Evolutionary conservation across 2,797 vertebrate genomes (phyloP).

Genomic region (Aselliscus stoliczkanus): DNA sequence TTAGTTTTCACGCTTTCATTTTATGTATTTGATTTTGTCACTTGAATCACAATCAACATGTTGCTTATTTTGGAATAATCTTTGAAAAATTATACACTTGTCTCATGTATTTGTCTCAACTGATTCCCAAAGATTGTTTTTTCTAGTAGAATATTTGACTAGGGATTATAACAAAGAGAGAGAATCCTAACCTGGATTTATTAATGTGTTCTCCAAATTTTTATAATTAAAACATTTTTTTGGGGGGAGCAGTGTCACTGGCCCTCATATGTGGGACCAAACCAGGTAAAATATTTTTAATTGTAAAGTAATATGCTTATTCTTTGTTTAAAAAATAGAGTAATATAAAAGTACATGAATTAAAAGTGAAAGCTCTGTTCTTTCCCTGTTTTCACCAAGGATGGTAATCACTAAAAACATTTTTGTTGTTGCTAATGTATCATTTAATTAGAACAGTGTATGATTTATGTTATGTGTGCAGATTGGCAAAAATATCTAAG

Average conservation of each 20-base stretch:
- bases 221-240: too few species aligned
- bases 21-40: constrained; percentile 21
- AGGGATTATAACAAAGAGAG: background rate
- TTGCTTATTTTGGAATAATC: background rate
- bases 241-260: too few species aligned
- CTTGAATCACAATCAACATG: background rate
- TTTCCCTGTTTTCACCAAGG: background rate
- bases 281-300: constrained; percentile 26
- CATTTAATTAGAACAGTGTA: background rate
- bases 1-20: background rate
- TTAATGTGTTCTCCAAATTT: background rate
- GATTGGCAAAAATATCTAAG: background rate
- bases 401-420: background rate
- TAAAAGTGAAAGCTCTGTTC: background rate
- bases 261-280: too few species aligned
- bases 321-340: background rate
- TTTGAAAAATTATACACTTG: background rate
- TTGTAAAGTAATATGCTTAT: background rate
- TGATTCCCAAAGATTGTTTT: constrained; percentile 10
- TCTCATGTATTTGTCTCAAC: background rate
- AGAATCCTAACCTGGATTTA: background rate
- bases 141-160: background rate
- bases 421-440: background rate
- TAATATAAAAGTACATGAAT: background rate
- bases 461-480: background rate